Evolutionary conservation across 2,888 invertebrate genomes (phyloP).

Genomic region (Ametastegia equiseti): DNA sequence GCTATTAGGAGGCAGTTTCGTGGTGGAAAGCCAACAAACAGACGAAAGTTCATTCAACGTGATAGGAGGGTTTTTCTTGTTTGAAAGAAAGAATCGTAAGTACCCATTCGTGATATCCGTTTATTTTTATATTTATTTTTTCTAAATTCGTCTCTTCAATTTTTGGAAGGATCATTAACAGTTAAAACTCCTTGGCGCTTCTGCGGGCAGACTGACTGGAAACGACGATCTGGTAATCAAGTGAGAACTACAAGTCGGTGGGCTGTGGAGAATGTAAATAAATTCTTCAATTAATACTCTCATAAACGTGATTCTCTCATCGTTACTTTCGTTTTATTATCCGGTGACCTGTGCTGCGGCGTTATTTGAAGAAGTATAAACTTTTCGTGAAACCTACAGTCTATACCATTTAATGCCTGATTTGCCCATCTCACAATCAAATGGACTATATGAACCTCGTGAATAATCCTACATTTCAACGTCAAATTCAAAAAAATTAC

Average conservation of each 20-base stretch:
- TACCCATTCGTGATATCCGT: too few relatives aligned
- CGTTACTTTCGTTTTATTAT: slow-evolving; percentile 6
- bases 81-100: background rate
- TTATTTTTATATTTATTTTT: background rate
- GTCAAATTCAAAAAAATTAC: slow-evolving; percentile 7
- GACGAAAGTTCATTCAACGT: slow-evolving; percentile 32
- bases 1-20: slow-evolving; percentile 31
- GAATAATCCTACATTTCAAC: background rate
- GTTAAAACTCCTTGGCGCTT: background rate
- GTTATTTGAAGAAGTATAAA: background rate
- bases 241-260: background rate
- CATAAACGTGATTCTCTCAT: background rate
- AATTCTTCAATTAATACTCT: slow-evolving; percentile 3
- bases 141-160: background rate
- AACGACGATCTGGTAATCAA: background rate
- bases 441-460: slow-evolving; percentile 14
- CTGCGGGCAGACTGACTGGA: background rate
- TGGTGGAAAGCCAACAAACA: slow-evolving; percentile 10
- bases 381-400: slow-evolving; percentile 10
- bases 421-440: slow-evolving; percentile 2
- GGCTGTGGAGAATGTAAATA: background rate
- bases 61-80: background rate
- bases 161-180: background rate
- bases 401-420: background rate
- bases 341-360: background rate